A percentile compares a stretch with the other conserved stretches of the same genome.
Conservation (phyloP, 2,888 invertebrate genomes). For the Lagria hirta region DNA sequence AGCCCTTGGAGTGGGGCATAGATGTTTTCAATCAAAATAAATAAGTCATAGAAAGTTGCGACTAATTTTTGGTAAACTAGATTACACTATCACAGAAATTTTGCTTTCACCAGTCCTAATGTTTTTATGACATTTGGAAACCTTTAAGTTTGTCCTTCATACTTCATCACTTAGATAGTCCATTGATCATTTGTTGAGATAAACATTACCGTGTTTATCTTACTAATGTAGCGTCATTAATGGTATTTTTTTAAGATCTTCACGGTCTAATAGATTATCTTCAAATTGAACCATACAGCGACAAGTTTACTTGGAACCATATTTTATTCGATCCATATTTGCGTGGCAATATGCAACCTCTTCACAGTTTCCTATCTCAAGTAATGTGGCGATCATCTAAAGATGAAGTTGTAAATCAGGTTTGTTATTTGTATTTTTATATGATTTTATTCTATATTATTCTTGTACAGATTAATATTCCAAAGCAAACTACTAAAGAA, state of each 20-base stretch:
- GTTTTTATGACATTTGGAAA: too few species aligned
- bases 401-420: constrained; percentile 65
- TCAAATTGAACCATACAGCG: constrained; percentile 59
- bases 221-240: constrained; percentile 25
- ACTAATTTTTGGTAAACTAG: too few species aligned
- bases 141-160: constrained; percentile 1
- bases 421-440: constrained; percentile 26
- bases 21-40: too few species aligned
- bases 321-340: constrained; percentile 58
- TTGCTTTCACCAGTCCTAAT: too few species aligned
- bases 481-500: constrained; percentile 61
- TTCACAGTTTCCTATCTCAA: constrained; percentile 58
- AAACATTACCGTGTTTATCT: neutral
- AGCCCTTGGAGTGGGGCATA: too few species aligned
- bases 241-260: constrained; percentile 50
- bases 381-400: constrained; percentile 73
- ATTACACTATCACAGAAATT: too few species aligned
- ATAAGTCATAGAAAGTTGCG: too few species aligned
- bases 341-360: constrained; percentile 52
- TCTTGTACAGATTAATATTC: constrained; percentile 67
- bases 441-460: constrained; percentile 27
- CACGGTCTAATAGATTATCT: constrained; percentile 63
- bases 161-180: constrained; percentile 1
- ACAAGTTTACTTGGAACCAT: constrained; percentile 57
- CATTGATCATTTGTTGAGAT: neutral